Base-by-base conservation (phyloP, 2,113 vertebrate species). In the Eupsittula cactorum region DNA sequence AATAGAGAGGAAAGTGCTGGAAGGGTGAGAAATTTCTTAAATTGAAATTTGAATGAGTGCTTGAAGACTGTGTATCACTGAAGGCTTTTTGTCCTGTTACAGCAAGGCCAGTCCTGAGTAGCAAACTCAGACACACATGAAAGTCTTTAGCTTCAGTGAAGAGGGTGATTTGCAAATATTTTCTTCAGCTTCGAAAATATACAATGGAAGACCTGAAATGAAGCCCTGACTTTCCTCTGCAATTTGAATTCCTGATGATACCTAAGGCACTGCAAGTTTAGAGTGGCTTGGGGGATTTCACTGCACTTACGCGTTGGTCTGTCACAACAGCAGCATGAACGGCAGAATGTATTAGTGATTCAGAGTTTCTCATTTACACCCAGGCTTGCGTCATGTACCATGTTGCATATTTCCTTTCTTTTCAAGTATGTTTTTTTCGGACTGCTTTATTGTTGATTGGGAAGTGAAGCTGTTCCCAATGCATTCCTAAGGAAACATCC, bases 391-490 rank as follows among this genome's bases (percentile, higher is more conserved):
- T 95, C 90, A 93, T 96, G 68, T 95, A 76, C 80, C 0, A 0
- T 79, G 55, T 67, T 90, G 50, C 69, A 70, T 49, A 89, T 64
- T 95, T 92, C 95, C 93, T 94, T 92, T 93, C 92, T 93, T 97
- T 97, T 95, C 88, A 95, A 96, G 82, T 95, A 23, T 80, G 63
- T 64, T 93, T 94, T 89, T 90, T 82, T 63, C 29, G 0, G 73
- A 81, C 33, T 80, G 18, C 10, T 87, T 90, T 82, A 64, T 92
- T 95, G 78, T 86, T 93, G 68, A 87, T 27, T 82, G 25, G 91
- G 92, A 96, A 92, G 60, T 77, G 65, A 35, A 95, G 29, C 35
- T 94, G 87, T 95, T 95, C 90, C 86, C 19, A 18, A 16, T 41
- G 5, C 65, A 67, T 94, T 95, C 74, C 64, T 70, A 95, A 82